Conservation (phyloP, 2,113 vertebrate genomes). For the Tachysurus fulvidraco region DNA sequence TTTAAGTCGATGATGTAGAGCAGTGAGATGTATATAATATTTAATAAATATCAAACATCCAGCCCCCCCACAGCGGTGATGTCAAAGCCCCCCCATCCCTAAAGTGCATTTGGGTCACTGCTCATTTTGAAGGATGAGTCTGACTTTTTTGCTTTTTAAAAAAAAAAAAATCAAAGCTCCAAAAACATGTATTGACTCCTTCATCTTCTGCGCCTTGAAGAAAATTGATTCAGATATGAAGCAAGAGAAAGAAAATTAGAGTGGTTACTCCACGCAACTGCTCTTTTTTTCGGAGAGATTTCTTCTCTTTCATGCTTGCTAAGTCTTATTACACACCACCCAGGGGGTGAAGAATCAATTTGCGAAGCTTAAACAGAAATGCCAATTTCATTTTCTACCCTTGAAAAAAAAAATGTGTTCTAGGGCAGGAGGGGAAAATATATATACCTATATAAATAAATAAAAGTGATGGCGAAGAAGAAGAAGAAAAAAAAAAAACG, state of each 20-base stretch:
- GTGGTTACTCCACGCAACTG: slow-evolving; percentile 61
- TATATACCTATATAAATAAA: slow-evolving; percentile 53
- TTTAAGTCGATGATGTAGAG: background rate
- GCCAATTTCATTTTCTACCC: slow-evolving; percentile 58
- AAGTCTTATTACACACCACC: slow-evolving; percentile 73
- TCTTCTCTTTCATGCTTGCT: slow-evolving; percentile 70
- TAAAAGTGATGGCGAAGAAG: background rate
- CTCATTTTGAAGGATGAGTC: slow-evolving; percentile 74
- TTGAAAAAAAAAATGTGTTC: slow-evolving; percentile 45
- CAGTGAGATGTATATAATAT: background rate
- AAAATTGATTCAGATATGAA: slow-evolving; percentile 61
- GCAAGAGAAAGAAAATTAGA: slow-evolving; percentile 58
- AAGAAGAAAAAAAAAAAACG: background rate
- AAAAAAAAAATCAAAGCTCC: slow-evolving; percentile 52
- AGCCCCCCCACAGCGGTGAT: background rate
- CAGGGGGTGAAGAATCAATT: slow-evolving; percentile 74
- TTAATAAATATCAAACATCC: background rate
- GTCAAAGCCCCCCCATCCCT: slow-evolving; percentile 55
- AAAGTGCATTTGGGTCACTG: slow-evolving; percentile 59
- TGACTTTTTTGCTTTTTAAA: slow-evolving; percentile 55
- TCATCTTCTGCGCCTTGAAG: slow-evolving; percentile 62
- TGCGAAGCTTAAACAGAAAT: slow-evolving; percentile 68
- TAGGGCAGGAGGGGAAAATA: slow-evolving; percentile 28
- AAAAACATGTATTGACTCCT: slow-evolving; percentile 59
- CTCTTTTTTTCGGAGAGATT: slow-evolving; percentile 66